phyloP scores from a whole-genome alignment of 2,797 vertebrate genomes.

The Argya squamiceps region DNA sequence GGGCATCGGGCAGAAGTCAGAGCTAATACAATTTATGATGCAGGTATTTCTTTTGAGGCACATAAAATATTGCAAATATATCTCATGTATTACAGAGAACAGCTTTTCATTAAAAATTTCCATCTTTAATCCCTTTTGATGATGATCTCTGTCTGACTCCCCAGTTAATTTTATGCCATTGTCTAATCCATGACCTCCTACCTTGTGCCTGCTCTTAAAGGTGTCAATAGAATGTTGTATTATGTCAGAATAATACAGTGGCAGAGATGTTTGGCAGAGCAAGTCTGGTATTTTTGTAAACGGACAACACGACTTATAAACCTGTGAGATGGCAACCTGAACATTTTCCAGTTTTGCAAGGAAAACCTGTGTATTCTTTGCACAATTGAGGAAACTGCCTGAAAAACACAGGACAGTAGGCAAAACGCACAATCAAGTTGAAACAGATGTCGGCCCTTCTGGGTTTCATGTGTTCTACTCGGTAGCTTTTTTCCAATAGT shows the following conservation, averaged over 20 bases:
- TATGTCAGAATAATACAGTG: background rate
- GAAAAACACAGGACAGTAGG: background rate
- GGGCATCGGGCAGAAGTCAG: background rate
- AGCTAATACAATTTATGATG: background rate
- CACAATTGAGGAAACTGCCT: background rate
- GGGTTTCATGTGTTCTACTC: rapidly evolving
- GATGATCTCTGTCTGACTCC: background rate
- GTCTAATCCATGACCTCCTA: background rate
- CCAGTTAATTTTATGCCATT: background rate
- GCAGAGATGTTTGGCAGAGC: background rate
- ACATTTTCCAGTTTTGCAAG: background rate
- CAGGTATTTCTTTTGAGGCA: background rate
- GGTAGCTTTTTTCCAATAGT: background rate
- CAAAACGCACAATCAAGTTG: background rate
- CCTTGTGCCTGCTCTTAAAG: background rate
- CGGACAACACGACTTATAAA: background rate
- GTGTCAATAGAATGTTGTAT: background rate
- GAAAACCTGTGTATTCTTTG: background rate
- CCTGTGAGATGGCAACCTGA: background rate
- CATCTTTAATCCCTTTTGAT: background rate
- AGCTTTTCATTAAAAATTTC: background rate
- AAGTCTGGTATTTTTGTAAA: background rate
- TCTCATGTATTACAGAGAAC: background rate
- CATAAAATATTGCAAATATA: background rate
- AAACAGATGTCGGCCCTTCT: background rate